Evolutionary conservation across 1,140 invertebrate species (phyloP).

Genomic region (Drosophila bipectinata): DNA sequence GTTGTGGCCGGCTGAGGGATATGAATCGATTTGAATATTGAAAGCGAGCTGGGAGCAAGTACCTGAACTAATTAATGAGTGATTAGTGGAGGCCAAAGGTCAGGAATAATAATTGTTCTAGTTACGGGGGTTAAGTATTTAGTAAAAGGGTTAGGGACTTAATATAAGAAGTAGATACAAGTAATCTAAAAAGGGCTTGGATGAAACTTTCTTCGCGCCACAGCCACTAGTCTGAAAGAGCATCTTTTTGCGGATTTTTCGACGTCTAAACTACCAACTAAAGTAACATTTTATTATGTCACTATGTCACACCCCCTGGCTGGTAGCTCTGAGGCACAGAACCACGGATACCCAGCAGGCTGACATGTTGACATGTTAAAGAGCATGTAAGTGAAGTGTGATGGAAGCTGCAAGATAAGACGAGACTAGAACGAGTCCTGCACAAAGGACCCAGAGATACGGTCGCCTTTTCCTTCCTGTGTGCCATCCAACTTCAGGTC

Average conservation of each 20-base stretch:
- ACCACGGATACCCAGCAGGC: constrained; percentile 10
- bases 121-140: background rate
- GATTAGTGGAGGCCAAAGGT: background rate
- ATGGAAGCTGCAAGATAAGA: constrained; percentile 71
- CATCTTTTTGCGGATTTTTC: constrained; percentile 40
- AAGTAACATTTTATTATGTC: constrained; percentile 81
- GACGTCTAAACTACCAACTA: constrained; percentile 62
- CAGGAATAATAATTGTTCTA: background rate
- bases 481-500: constrained; percentile 5
- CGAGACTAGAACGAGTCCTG: constrained; percentile 16
- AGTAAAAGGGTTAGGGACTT: background rate
- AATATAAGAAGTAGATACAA: background rate
- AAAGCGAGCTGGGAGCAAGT: constrained; percentile 19
- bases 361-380: constrained; percentile 80
- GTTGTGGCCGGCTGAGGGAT: constrained; percentile 27
- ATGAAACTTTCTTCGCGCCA: constrained; percentile 12
- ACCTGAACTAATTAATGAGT: background rate
- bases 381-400: constrained; percentile 81
- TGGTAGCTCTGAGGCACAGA: constrained; percentile 5
- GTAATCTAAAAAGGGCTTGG: background rate
- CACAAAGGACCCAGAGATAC: constrained; percentile 24
- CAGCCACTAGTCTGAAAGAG: constrained; percentile 20
- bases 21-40: constrained; percentile 39
- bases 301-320: constrained; percentile 62
- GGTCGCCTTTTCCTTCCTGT: constrained; percentile 9